Evolutionary conservation across 2,888 invertebrate species (phyloP).

Genomic region (Ochlodes sylvanus): DNA sequence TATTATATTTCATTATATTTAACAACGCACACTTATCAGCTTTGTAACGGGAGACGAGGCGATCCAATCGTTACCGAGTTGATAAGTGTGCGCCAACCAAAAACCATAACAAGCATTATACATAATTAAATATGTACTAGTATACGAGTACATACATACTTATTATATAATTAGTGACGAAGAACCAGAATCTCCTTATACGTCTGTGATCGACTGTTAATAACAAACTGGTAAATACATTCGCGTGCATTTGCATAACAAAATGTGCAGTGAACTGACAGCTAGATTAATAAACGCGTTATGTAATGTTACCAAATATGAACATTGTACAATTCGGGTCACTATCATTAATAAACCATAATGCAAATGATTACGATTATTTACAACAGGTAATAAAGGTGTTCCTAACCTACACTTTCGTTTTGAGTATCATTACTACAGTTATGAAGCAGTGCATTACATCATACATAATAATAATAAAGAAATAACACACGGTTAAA

Average conservation of each 20-base stretch:
- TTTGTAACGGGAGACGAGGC: too few relatives aligned
- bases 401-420: not conserved
- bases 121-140: too few relatives aligned
- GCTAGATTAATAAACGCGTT: conserved; percentile 1
- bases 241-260: conserved; percentile 7
- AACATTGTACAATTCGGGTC: conserved; percentile 2
- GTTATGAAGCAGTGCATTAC: not conserved
- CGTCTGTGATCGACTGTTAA: not conserved
- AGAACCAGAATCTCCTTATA: not conserved
- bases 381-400: not conserved
- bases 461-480: not conserved
- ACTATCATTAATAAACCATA: conserved; percentile 4
- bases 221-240: not conserved
- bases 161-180: not conserved
- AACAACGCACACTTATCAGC: too few relatives aligned
- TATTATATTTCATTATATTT: too few relatives aligned
- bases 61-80: too few relatives aligned
- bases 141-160: too few relatives aligned
- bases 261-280: not conserved
- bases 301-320: conserved; percentile 5
- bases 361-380: conserved; percentile 4
- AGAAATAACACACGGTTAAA: too few relatives aligned
- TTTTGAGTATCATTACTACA: conserved; percentile 1
- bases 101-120: too few relatives aligned
- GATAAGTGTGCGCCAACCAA: too few relatives aligned